Evolutionary conservation across 2,888 invertebrate genomes (phyloP), one percentile per base, ranked within the genome.

Genomic region (Scaptodrosophila latifasciaeformis): DNA sequence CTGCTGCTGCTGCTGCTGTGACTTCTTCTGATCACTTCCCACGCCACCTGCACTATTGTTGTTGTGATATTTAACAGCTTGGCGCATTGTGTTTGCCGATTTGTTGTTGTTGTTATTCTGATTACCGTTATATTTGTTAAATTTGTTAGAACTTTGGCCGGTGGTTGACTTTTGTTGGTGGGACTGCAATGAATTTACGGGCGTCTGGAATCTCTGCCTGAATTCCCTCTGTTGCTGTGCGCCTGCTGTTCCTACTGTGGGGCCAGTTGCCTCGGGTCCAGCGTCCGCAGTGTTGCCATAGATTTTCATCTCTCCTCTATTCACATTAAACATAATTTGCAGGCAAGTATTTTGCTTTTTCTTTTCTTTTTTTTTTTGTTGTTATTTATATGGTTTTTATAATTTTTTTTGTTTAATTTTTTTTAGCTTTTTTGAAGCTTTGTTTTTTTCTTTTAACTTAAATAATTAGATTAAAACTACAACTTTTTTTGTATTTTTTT

Each of bases 261-360:
- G 10, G n/a, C 10, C 29, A 49, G 34, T 43, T 37, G 46, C 31
- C 39, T 42, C 17, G 7, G 42, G 10, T 17, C 13, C 5, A 6
- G 46, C 61, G 27, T 52, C 60, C 58, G 68, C 62, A 54, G 65
- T 75, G 17, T 71, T 52, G 49, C 78, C 62, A 68, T 81, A 74
- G 54, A 83, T 82, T 65, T 84, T 84, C 71, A 84, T 81, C 49
- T 71, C 72, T 40, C 54, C 53, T 37, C 56, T 57, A 37, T 39
- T 81, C 29, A 62, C 13, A 21, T 13, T 49, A 48, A 50, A 67
- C 72, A 72, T 72, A 52, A 40, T 13, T 24, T 34, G n/a, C 39
- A 7, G 10, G 5, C 30, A n/a, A 7, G 1, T 29, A 10, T 51
- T 34, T 3, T 10, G 17, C 34, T 6, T 37, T 37, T 5, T 40